These are phyloP conservation scores for Pegoplata infirma DNA, from an alignment of 2,888 invertebrate genomes.

Conservation along the genomic window DNA sequence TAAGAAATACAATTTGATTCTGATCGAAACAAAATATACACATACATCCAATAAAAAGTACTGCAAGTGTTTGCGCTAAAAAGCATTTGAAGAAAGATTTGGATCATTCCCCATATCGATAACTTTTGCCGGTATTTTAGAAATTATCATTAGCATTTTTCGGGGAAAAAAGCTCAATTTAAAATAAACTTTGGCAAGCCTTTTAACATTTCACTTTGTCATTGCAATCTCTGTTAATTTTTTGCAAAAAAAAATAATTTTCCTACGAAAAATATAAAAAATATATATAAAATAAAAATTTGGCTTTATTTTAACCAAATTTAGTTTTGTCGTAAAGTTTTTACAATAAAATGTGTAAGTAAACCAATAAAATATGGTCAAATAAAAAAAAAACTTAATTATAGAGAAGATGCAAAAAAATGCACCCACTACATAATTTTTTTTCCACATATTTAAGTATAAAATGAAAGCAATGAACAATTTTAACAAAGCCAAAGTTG, in stretches of 20 bases:
- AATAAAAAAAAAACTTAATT: no score
- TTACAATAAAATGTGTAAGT: conserved; percentile 60
- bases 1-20: no score
- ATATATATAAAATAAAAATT: conserved; percentile 34
- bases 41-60: no score
- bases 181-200: conserved; percentile 32
- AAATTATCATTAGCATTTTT: no score
- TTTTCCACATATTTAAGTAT: neutral
- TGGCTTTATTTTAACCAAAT: conserved; percentile 38
- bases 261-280: conserved; percentile 20
- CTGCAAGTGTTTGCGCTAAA: no score
- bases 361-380: conserved; percentile 3
- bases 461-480: neutral
- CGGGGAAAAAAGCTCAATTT: neutral
- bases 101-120: no score
- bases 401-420: no score
- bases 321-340: conserved; percentile 44
- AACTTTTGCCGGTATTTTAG: no score
- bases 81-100: no score
- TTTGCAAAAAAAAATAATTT: conserved; percentile 22
- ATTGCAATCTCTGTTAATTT: conserved; percentile 37
- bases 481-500: neutral
- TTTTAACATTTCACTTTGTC: conserved; percentile 39
- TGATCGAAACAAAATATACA: no score
- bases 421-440: conserved; percentile 24